phyloP scores from a whole-genome alignment of 92 coral and sea anemone genomes.

The Chrysogorgia sp. region DNA sequence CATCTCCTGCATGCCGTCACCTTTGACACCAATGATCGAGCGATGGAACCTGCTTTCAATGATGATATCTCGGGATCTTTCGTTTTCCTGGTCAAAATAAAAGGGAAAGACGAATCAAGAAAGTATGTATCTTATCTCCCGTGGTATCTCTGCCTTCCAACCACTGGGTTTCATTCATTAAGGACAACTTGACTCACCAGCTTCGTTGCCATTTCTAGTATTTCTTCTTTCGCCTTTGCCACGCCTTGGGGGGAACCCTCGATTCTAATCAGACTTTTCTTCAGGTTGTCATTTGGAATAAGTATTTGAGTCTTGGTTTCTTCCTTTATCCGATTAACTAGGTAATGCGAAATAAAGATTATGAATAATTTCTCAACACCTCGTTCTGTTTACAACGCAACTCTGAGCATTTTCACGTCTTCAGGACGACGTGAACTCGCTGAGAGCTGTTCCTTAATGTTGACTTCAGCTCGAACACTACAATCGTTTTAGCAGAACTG shows the following conservation, averaged over 20 bases:
- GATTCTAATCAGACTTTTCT: conserved; percentile 85
- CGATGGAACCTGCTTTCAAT: conserved; percentile 95
- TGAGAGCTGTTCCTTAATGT: too few species aligned
- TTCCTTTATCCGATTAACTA: conserved; percentile 92
- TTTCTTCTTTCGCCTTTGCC: conserved; percentile 89
- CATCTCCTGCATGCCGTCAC: conserved; percentile 89
- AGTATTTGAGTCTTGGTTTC: conserved; percentile 95
- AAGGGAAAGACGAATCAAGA: not conserved
- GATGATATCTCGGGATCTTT: conserved; percentile 86
- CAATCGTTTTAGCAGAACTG: too few species aligned
- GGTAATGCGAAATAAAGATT: not conserved
- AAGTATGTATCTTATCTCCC: too few species aligned
- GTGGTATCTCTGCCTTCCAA: too few species aligned
- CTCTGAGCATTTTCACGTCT: too few species aligned
- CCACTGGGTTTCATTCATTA: too few species aligned
- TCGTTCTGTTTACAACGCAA: too few species aligned
- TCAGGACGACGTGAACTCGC: too few species aligned
- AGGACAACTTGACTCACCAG: conserved; percentile 71
- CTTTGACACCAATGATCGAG: conserved; percentile 90
- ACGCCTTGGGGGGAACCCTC: conserved; percentile 99
- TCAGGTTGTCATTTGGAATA: conserved; percentile 88
- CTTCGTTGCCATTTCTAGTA: conserved; percentile 86
- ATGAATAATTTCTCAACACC: not conserved
- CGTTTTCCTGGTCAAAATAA: conserved; percentile 81
- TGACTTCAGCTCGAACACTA: too few species aligned